Percentiles rank a stretch among this genome's conserved stretches.
These are phyloP conservation scores for Halesus radiatus DNA, from an alignment of 1,140 invertebrate genomes.

Conservation along the genomic window DNA sequence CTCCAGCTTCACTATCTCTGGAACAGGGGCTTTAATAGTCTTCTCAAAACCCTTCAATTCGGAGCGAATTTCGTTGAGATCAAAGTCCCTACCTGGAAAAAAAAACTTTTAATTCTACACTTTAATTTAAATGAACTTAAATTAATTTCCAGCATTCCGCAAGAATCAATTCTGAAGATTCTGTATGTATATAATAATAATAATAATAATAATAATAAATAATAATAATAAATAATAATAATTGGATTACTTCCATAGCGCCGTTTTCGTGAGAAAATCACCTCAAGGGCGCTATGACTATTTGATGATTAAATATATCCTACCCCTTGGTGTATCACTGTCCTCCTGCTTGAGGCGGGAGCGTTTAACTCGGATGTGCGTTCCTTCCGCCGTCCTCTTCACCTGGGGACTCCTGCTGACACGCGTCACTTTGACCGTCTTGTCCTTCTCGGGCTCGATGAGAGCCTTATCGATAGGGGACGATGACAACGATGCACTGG, in stretches of 20 bases:
- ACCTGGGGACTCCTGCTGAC: slow-evolving; percentile 48
- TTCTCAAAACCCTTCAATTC: slow-evolving; percentile 85
- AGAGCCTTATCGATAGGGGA: slow-evolving; percentile 11
- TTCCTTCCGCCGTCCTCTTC: slow-evolving; percentile 47
- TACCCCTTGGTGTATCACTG: slow-evolving; percentile 50
- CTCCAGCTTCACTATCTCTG: slow-evolving; percentile 63
- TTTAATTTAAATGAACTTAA: no score
- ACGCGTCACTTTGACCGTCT: slow-evolving; percentile 36
- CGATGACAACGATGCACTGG: not conserved
- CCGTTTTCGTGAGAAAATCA: no score
- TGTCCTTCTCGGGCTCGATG: slow-evolving; percentile 44
- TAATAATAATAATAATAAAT: no score
- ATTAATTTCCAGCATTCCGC: no score
- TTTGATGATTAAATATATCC: not conserved
- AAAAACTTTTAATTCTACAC: not conserved
- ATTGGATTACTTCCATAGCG: no score
- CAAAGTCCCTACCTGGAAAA: slow-evolving; percentile 77
- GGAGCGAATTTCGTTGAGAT: slow-evolving; percentile 86
- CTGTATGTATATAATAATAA: no score
- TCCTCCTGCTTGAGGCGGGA: slow-evolving; percentile 51
- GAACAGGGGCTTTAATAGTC: slow-evolving; percentile 66
- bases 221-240: no score
- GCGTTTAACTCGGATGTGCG: slow-evolving; percentile 51
- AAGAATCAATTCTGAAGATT: no score
- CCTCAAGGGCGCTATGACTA: no score